phyloP scores from a whole-genome alignment of 2,888 invertebrate species.

The Penaeus monodon region DNA sequence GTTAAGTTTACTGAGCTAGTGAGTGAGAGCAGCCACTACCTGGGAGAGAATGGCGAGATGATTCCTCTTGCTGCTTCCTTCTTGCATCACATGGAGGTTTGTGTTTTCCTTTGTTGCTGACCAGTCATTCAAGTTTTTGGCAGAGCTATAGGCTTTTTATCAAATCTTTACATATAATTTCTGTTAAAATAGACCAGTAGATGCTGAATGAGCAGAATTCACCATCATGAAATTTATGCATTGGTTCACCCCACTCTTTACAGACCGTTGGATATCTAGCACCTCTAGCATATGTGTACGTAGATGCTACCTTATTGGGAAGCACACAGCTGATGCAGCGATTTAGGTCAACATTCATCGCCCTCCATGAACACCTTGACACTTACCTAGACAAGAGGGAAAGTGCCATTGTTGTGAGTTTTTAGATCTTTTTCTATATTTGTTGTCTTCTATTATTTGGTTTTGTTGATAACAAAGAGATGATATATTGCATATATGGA shows the following conservation, averaged over 20 bases:
- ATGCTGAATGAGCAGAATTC: too few relatives aligned
- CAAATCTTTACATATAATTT: too few relatives aligned
- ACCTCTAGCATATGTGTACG: conserved; percentile 82
- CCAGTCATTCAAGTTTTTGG: neutral
- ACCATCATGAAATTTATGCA: neutral
- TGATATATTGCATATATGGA: too few relatives aligned
- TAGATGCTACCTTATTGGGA: conserved; percentile 90
- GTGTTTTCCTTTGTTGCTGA: neutral
- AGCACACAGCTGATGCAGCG: conserved; percentile 50
- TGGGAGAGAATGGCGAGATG: conserved; percentile 41
- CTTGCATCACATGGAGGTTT: conserved; percentile 56
- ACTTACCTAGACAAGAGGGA: conserved; percentile 93
- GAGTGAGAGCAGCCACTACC: conserved; percentile 47
- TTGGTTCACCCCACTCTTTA: neutral
- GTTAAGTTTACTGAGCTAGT: conserved; percentile 53
- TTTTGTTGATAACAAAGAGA: neutral
- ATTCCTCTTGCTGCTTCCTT: conserved; percentile 33
- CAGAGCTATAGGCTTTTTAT: neutral
- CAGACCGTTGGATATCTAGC: conserved; percentile 72
- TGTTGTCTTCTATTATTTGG: conserved; percentile 3
- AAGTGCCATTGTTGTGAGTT: conserved; percentile 77
- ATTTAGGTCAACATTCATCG: conserved; percentile 71
- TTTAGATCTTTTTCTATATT: conserved; percentile 65
- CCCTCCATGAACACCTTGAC: conserved; percentile 92
- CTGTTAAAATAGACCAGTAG: too few relatives aligned